A percentile compares a stretch with the other conserved stretches of the same genome.
Evolutionary conservation across 2,797 vertebrate genomes (phyloP).

Genomic region (Alosa sapidissima): DNA sequence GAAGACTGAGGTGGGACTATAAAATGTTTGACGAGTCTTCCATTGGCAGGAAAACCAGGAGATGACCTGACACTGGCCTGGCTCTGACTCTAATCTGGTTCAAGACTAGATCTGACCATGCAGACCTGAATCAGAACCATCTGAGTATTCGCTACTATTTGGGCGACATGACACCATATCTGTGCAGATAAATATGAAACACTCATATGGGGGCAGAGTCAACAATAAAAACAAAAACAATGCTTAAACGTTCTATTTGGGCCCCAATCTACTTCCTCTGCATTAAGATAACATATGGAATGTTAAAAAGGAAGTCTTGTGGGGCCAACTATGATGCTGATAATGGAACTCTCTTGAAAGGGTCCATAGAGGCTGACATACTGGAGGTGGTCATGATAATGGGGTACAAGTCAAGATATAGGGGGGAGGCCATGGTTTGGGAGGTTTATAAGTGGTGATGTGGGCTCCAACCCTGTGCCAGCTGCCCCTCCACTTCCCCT

Average conservation of each 20-base stretch:
- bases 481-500: constrained; percentile 21
- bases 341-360: too few species aligned
- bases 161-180: neutral
- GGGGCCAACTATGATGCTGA: too few species aligned
- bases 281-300: too few species aligned
- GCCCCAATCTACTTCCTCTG: too few species aligned
- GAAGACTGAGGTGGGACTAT: neutral
- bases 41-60: neutral
- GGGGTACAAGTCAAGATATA: neutral
- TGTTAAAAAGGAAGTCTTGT: too few species aligned
- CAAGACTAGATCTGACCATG: neutral
- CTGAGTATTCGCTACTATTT: neutral
- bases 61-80: neutral
- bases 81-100: neutral
- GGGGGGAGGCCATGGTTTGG: neutral
- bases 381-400: neutral
- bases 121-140: neutral
- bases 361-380: neutral
- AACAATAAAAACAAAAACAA: too few species aligned
- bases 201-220: neutral
- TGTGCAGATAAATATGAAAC: neutral
- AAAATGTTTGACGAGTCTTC: neutral
- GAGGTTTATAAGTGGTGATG: neutral
- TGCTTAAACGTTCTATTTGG: too few species aligned
- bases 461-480: neutral